These are phyloP conservation scores for Saiga tatarica DNA, from an alignment of 2,113 vertebrate genomes.

Conservation along the genomic window DNA sequence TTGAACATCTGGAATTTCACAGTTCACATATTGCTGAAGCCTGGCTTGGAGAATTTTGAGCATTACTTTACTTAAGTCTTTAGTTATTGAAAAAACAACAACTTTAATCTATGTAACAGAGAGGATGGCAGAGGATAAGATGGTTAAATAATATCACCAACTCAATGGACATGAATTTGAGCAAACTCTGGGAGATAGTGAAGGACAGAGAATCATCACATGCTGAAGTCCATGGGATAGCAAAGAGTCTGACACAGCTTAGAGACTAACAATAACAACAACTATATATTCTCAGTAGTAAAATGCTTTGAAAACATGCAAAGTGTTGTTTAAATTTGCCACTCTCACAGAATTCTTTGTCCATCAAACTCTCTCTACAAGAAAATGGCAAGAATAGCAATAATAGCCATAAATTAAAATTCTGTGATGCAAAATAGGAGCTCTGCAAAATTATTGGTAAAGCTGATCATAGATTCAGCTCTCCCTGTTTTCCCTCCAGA, in stretches of 20 bases:
- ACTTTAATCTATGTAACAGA: neutral
- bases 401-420: neutral
- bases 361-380: neutral
- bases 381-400: neutral
- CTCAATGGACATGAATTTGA: neutral
- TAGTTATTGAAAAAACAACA: neutral
- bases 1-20: no score
- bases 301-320: neutral
- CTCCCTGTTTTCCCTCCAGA: neutral
- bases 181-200: neutral
- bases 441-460: neutral
- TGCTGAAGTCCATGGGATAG: neutral
- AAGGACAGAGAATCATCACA: neutral
- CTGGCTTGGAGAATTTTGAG: no score
- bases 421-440: neutral
- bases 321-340: neutral
- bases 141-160: neutral
- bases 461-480: neutral
- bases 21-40: no score
- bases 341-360: neutral
- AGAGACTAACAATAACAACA: neutral
- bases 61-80: neutral
- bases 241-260: neutral
- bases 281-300: neutral
- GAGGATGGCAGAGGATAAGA: neutral